Evolutionary conservation across 2,797 vertebrate species (phyloP).

Genomic region (Sparus aurata): DNA sequence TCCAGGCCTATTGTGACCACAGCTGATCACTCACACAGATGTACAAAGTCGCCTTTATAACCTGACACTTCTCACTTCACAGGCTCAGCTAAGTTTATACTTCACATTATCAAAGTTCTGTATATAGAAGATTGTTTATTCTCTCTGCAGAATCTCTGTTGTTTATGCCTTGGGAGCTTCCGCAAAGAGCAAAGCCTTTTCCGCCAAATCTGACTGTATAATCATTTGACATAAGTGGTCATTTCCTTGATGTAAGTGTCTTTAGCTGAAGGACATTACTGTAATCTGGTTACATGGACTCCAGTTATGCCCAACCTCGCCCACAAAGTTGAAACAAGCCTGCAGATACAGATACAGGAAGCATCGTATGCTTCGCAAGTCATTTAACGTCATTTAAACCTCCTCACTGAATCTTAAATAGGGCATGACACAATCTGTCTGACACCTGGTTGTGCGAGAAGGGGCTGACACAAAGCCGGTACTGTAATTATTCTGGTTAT

Average conservation of each 20-base stretch:
- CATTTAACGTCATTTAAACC: constrained; percentile 2
- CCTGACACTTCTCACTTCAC: background rate
- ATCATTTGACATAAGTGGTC: constrained; percentile 45
- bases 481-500: constrained; percentile 57
- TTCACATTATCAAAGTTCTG: background rate
- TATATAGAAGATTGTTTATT: background rate
- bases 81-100: too few species aligned
- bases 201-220: constrained; percentile 8
- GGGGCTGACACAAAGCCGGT: constrained; percentile 21
- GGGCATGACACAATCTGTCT: constrained; percentile 31
- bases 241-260: constrained; percentile 51
- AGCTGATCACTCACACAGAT: constrained; percentile 4
- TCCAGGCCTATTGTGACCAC: background rate
- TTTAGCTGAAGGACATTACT: constrained; percentile 39
- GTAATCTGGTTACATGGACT: constrained; percentile 31
- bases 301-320: background rate
- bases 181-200: constrained; percentile 17
- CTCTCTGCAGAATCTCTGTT: background rate
- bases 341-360: constrained; percentile 16
- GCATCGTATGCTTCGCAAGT: background rate
- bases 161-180: constrained; percentile 25
- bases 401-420: constrained; percentile 8
- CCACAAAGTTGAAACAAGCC: constrained; percentile 3
- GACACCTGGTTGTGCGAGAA: constrained; percentile 49
- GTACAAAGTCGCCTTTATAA: background rate